Evolutionary conservation across 2,113 vertebrate species (phyloP).

Genomic region (Leptobrachium leishanense): DNA sequence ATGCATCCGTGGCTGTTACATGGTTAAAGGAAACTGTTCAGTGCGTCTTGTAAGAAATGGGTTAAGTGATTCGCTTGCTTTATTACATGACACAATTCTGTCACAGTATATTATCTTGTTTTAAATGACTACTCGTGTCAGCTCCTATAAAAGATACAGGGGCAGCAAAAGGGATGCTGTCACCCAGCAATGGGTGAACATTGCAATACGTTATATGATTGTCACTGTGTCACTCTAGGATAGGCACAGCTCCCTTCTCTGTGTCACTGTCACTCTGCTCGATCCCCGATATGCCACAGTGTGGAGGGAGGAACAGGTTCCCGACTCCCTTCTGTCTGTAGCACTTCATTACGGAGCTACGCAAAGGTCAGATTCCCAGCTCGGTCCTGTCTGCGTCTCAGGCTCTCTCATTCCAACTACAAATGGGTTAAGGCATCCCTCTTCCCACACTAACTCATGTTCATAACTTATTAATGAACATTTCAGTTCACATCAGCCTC

Average conservation of each 20-base stretch:
- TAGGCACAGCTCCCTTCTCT: neutral
- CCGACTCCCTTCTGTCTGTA: neutral
- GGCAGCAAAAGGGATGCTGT: constrained; percentile 16
- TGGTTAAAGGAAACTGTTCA: constrained; percentile 8
- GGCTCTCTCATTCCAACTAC: neutral
- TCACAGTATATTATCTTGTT: constrained; percentile 32
- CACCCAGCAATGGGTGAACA: constrained; percentile 8
- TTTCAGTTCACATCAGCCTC: constrained; percentile 46
- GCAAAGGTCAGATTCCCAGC: neutral
- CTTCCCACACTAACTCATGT: constrained; percentile 11
- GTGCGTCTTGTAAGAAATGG: neutral
- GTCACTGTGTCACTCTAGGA: neutral
- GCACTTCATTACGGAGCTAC: neutral
- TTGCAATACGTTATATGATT: neutral
- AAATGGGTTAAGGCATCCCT: constrained; percentile 30
- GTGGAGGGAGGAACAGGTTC: neutral
- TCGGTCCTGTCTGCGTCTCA: neutral
- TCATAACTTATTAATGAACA: constrained; percentile 48
- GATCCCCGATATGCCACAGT: neutral
- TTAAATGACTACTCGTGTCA: constrained; percentile 41
- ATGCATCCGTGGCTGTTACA: too few species aligned
- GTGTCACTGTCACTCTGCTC: constrained; percentile 8
- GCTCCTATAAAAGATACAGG: constrained; percentile 27
- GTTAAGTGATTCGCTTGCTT: constrained; percentile 30
- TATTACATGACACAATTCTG: constrained; percentile 43